phyloP scores from a whole-genome alignment of 2,888 invertebrate genomes.

The Cephus sareptanus region DNA sequence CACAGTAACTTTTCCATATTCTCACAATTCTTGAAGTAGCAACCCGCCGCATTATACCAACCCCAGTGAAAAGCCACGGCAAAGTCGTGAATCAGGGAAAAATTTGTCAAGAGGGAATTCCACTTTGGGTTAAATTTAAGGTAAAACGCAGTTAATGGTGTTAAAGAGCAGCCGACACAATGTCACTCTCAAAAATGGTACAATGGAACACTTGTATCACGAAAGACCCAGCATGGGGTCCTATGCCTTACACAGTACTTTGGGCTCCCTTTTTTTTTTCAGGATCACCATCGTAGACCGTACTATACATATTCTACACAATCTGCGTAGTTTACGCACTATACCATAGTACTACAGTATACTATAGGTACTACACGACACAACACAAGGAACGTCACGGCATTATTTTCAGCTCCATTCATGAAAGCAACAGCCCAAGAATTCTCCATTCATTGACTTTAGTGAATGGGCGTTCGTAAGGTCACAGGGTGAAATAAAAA shows the following conservation, averaged over 20 bases:
- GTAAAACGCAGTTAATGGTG: slow-evolving; percentile 64
- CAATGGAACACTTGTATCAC: slow-evolving; percentile 63
- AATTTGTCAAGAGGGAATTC: slow-evolving; percentile 64
- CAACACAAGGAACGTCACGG: neutral
- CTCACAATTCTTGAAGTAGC: neutral
- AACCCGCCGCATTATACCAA: neutral
- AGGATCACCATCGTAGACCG: neutral
- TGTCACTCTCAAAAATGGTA: slow-evolving; percentile 49
- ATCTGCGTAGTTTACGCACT: neutral
- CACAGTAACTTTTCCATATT: neutral
- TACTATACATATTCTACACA: neutral
- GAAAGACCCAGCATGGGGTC: slow-evolving; percentile 27
- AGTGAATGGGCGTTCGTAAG: slow-evolving; percentile 31
- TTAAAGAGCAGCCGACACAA: slow-evolving; percentile 56
- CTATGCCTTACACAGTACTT: slow-evolving; percentile 20
- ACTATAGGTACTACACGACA: neutral
- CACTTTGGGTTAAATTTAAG: slow-evolving; percentile 62
- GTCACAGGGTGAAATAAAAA: slow-evolving; percentile 24
- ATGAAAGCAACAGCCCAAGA: slow-evolving; percentile 9
- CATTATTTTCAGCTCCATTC: slow-evolving; percentile 17
- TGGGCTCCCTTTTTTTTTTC: slow-evolving; percentile 1
- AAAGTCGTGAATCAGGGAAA: neutral
- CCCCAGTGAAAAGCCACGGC: neutral
- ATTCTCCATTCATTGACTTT: slow-evolving; percentile 31
- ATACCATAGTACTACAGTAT: neutral